These are phyloP conservation scores for Luperina testacea DNA, from an alignment of 2,888 invertebrate genomes.

Conservation along the genomic window DNA sequence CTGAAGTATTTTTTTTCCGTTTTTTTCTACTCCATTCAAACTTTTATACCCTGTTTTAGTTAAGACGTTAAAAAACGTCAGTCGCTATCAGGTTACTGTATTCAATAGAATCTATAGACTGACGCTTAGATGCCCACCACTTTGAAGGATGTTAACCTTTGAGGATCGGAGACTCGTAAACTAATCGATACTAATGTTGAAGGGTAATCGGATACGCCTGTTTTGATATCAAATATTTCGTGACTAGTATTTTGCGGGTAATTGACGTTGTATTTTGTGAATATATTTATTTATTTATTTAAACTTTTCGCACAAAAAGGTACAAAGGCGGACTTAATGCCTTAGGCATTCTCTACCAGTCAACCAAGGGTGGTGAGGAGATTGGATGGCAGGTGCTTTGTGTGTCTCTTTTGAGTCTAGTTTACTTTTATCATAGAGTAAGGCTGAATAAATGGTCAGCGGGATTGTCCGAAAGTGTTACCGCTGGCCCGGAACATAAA, in stretches of 20 bases:
- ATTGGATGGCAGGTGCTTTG: too few relatives aligned
- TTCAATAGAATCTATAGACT: neutral
- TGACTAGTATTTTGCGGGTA: neutral
- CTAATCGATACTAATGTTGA: slow-evolving; percentile 24
- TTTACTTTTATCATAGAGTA: neutral
- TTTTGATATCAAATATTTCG: slow-evolving; percentile 20
- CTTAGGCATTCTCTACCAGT: too few relatives aligned
- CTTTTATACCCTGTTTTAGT: neutral
- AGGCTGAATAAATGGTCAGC: neutral
- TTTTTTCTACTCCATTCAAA: neutral
- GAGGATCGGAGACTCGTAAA: slow-evolving; percentile 13
- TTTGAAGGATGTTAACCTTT: slow-evolving; percentile 41
- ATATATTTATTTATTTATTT: too few relatives aligned
- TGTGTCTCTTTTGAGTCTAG: neutral
- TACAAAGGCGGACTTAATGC: too few relatives aligned
- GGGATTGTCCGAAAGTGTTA: too few relatives aligned
- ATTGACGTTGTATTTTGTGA: neutral
- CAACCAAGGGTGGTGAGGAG: too few relatives aligned
- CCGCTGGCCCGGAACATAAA: too few relatives aligned
- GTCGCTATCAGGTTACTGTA: neutral
- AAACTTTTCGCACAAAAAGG: too few relatives aligned
- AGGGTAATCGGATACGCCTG: slow-evolving; percentile 10
- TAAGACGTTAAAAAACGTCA: neutral
- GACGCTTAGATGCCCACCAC: neutral
- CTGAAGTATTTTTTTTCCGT: too few relatives aligned